A percentile compares a stretch with the other conserved stretches of the same genome.
Conservation (phyloP, 2,888 invertebrate genomes). For the Miltochrista miniata region DNA sequence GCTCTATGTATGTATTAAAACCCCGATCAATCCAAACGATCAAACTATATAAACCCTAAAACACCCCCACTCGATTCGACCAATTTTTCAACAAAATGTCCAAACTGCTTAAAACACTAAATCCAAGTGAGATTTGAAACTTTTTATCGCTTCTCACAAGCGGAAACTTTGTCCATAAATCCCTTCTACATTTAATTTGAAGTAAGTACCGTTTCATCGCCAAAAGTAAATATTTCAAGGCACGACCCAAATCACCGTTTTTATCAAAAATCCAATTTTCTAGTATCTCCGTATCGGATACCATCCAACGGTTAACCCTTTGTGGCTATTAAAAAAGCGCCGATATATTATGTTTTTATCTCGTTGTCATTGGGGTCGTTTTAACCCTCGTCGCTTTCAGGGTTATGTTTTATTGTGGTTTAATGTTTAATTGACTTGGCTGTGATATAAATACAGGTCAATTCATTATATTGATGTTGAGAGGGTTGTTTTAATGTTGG, state of each 20-base stretch:
- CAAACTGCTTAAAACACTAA: slow-evolving; percentile 5
- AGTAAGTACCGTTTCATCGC: slow-evolving; percentile 25
- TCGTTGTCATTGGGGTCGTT: slow-evolving; percentile 44
- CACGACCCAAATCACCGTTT: slow-evolving; percentile 48
- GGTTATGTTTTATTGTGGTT: slow-evolving; percentile 40
- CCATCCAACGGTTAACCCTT: slow-evolving; percentile 35
- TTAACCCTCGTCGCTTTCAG: slow-evolving; percentile 40
- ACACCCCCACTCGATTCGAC: background rate
- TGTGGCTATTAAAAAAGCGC: slow-evolving; percentile 40
- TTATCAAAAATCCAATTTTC: slow-evolving; percentile 64
- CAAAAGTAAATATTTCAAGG: slow-evolving; percentile 28
- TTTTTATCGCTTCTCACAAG: slow-evolving; percentile 8
- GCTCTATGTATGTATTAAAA: no score
- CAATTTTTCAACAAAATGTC: background rate
- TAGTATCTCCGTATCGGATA: slow-evolving; percentile 38
- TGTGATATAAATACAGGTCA: slow-evolving; percentile 17
- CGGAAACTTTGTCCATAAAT: slow-evolving; percentile 27
- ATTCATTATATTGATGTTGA: slow-evolving; percentile 20
- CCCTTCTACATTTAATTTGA: slow-evolving; percentile 39
- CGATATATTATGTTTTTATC: slow-evolving; percentile 57
- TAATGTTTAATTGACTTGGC: slow-evolving; percentile 39
- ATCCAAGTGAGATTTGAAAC: slow-evolving; percentile 20
- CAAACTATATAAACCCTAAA: background rate
- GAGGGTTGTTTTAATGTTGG: slow-evolving; percentile 11
- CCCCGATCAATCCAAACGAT: no score